These are phyloP conservation scores for Diabrotica virgifera DNA, from an alignment of 1,140 invertebrate genomes.

Conservation along the genomic window DNA sequence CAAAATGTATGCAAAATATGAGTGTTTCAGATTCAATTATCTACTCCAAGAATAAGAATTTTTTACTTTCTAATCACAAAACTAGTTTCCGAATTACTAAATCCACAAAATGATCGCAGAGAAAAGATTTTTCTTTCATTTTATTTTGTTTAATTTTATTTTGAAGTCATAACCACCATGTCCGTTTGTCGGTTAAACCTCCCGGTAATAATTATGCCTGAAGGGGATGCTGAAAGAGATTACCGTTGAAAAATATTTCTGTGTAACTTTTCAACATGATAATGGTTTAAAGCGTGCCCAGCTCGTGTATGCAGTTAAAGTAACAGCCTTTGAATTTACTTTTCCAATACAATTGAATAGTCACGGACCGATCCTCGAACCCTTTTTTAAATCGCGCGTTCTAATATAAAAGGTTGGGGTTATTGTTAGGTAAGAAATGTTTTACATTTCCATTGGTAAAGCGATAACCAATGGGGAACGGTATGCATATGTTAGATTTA, in stretches of 20 bases:
- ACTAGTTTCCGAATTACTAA: too few species aligned
- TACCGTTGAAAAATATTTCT: constrained; percentile 6
- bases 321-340: constrained; percentile 24
- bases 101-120: too few species aligned
- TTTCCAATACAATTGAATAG: constrained; percentile 12
- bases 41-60: too few species aligned
- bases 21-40: too few species aligned
- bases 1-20: too few species aligned
- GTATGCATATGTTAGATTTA: constrained; percentile 28
- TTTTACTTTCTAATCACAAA: too few species aligned
- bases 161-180: too few species aligned
- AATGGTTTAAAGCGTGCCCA: constrained; percentile 28
- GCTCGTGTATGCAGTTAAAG: constrained; percentile 25
- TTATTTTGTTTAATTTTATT: too few species aligned
- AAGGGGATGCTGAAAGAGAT: constrained; percentile 7
- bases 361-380: constrained; percentile 15
- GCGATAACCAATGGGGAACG: constrained; percentile 26
- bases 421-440: constrained; percentile 8
- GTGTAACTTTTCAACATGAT: constrained; percentile 14
- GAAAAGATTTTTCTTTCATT: too few species aligned
- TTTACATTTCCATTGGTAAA: constrained; percentile 29
- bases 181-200: not conserved
- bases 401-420: constrained; percentile 20
- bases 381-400: constrained; percentile 36
- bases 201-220: not conserved